These are phyloP conservation scores for Chionodraco myersi DNA, from an alignment of 2,113 vertebrate species.

Conservation along the genomic window DNA sequence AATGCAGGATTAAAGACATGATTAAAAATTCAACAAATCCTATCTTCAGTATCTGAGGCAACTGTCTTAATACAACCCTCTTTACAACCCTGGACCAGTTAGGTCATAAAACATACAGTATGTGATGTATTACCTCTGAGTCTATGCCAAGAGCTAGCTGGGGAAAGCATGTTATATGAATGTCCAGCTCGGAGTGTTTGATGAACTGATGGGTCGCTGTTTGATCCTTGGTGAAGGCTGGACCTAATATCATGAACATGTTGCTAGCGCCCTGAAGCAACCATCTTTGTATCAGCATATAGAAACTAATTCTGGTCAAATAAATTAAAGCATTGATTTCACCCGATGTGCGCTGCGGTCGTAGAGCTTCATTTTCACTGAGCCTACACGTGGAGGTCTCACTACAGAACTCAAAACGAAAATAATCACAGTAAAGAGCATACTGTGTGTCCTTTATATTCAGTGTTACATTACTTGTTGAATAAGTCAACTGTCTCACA, in stretches of 20 bases:
- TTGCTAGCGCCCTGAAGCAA: constrained; percentile 48
- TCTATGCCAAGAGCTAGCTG: constrained; percentile 75
- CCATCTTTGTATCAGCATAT: constrained; percentile 34
- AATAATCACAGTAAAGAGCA: not conserved
- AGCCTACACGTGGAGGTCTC: not conserved
- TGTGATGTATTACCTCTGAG: constrained; percentile 81
- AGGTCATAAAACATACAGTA: constrained; percentile 84
- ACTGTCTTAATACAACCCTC: constrained; percentile 62
- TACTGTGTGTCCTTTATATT: not conserved
- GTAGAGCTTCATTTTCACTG: constrained; percentile 5
- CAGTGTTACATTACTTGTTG: not conserved
- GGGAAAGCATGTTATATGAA: constrained; percentile 84
- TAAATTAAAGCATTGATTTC: constrained; percentile 52
- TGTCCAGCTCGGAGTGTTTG: constrained; percentile 76
- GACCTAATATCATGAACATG: constrained; percentile 70
- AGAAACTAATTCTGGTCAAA: constrained; percentile 30
- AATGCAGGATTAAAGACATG: constrained; percentile 40
- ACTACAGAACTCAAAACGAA: not conserved
- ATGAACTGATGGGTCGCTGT: constrained; percentile 81
- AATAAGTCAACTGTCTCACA: not conserved
- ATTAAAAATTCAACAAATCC: constrained; percentile 49
- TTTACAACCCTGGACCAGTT: constrained; percentile 70
- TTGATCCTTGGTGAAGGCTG: constrained; percentile 76
- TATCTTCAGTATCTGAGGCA: constrained; percentile 67
- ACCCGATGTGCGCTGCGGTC: not conserved